Evolutionary conservation across 2,113 vertebrate species (phyloP).

Genomic region (Ailurus styani): DNA sequence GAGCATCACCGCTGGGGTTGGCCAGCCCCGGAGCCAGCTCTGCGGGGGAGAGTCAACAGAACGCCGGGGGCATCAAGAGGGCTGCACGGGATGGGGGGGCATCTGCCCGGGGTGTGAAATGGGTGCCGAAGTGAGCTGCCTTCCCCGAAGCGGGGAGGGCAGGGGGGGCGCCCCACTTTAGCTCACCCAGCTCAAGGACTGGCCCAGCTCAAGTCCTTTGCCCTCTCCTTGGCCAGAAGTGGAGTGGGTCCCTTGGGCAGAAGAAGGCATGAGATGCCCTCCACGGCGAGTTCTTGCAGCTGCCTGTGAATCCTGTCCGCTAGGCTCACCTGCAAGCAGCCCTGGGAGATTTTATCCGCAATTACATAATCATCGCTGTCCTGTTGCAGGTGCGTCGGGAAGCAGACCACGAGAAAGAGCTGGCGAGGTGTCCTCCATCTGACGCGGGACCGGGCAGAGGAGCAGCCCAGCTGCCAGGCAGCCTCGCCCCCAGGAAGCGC

Average conservation of each 20-base stretch:
- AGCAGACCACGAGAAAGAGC: background rate
- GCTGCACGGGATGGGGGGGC: background rate
- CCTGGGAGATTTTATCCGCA: background rate
- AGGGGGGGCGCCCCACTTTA: background rate
- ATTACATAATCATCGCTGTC: accelerated
- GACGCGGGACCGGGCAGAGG: background rate
- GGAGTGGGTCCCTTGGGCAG: background rate
- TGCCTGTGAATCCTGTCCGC: background rate
- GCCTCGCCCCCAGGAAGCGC: background rate
- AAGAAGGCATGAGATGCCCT: no score
- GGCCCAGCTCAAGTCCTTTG: background rate
- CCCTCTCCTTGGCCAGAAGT: background rate
- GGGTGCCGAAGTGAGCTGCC: background rate
- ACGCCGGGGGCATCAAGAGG: background rate
- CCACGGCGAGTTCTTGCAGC: accelerated
- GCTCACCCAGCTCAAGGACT: accelerated
- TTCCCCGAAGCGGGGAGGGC: accelerated
- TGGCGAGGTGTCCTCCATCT: background rate
- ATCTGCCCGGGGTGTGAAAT: background rate
- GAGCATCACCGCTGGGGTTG: background rate
- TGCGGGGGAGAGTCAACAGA: accelerated
- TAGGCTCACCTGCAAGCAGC: background rate
- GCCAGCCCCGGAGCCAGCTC: background rate
- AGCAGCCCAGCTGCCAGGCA: no score
- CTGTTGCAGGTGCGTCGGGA: background rate